phyloP scores from a whole-genome alignment of 1,140 invertebrate species.

The Agraylea sexmaculata region DNA sequence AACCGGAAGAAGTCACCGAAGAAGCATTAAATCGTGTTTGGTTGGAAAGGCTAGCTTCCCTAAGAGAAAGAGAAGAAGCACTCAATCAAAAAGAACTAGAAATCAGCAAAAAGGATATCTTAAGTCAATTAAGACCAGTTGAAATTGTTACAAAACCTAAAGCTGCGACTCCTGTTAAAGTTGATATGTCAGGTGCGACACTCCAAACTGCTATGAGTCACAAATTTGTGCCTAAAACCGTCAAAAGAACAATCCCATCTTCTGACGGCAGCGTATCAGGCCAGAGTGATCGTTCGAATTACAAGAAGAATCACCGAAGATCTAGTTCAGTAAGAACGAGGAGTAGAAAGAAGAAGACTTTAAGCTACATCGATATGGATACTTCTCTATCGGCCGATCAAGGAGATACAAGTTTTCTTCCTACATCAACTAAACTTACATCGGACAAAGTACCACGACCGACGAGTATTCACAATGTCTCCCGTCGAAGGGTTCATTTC shows the following conservation, averaged over 20 bases:
- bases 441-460: conserved; percentile 34
- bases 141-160: conserved; percentile 1
- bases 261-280: conserved; percentile 13
- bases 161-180: conserved; percentile 1
- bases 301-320: conserved; percentile 18
- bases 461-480: conserved; percentile 30
- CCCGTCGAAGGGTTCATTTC: conserved; percentile 35
- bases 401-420: conserved; percentile 40
- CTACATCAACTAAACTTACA: conserved; percentile 41
- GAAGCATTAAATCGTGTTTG: conserved; percentile 35
- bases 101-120: conserved; percentile 31
- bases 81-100: conserved; percentile 34
- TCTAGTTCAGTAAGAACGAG: conserved; percentile 25
- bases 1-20: conserved; percentile 32
- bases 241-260: neutral
- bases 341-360: conserved; percentile 27
- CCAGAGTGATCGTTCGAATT: conserved; percentile 1
- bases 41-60: conserved; percentile 32
- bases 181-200: conserved; percentile 21
- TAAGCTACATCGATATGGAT: conserved; percentile 39
- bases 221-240: conserved; percentile 18
- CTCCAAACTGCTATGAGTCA: conserved; percentile 31
- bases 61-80: conserved; percentile 34
- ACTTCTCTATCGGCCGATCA: conserved; percentile 43
- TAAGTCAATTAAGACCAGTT: conserved; percentile 11